Evolutionary conservation across 2,797 vertebrate genomes (phyloP).

Genomic region (Pangasius djambal): DNA sequence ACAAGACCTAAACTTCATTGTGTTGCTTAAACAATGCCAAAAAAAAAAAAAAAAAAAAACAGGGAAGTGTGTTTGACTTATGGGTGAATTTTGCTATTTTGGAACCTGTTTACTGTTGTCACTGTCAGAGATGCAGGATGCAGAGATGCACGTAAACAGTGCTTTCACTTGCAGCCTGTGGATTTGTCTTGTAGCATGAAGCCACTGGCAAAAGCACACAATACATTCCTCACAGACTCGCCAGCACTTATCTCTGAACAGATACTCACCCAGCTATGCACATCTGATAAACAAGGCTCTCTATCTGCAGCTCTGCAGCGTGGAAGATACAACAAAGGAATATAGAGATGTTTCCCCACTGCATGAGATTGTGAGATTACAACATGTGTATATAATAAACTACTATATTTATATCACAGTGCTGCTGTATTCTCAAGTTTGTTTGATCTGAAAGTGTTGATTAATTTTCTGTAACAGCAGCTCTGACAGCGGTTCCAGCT

Average conservation of each 20-base stretch:
- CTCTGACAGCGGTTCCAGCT: background rate
- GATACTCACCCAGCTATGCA: conserved; percentile 39
- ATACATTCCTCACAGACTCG: conserved; percentile 39
- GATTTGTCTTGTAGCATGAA: conserved; percentile 24
- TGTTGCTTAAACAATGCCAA: conserved; percentile 57
- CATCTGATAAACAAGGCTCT: conserved; percentile 45
- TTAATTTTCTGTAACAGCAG: background rate
- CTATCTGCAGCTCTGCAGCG: background rate
- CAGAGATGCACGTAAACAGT: conserved; percentile 36
- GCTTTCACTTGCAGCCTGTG: conserved; percentile 27
- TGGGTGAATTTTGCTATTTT: conserved; percentile 43
- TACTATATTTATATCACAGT: background rate
- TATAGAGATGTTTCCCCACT: background rate
- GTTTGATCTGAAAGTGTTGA: background rate
- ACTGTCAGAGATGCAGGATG: conserved; percentile 30
- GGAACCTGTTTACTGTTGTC: conserved; percentile 40
- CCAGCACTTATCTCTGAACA: conserved; percentile 43
- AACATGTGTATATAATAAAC: background rate
- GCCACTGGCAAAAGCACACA: conserved; percentile 21
- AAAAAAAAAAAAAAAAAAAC: conserved; percentile 22
- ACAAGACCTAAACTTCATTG: conserved; percentile 54
- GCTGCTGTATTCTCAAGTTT: background rate
- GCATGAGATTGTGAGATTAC: background rate
- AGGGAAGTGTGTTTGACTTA: conserved; percentile 18
- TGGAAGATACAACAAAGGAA: background rate